Evolutionary conservation across 2,797 vertebrate species (phyloP), one percentile per base, ranked within the genome.

Genomic region (Rhinella marina): DNA sequence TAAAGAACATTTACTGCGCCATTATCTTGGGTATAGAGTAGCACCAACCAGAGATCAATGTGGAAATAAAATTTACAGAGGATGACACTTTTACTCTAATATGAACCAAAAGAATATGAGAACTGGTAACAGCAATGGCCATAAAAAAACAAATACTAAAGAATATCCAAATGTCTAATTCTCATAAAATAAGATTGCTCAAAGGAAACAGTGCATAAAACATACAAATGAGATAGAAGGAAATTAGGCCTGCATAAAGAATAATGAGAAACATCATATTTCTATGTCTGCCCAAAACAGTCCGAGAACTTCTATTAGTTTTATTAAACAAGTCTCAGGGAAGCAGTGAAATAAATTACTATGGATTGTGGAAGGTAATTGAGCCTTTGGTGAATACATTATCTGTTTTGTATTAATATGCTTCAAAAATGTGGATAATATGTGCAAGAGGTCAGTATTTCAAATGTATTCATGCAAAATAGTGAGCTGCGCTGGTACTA

Each of bases 21-120:
- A 81, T 91, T 88, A 90, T 56, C 29, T 86, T 87, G 90, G 90
- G 85, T 73, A 72, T 54, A 62, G 64, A 91, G 90, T 75, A 90
- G 75, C 88, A 73, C 88, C 85, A 5, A 84, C 81, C 91, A 87
- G 7, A 81, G 81, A 88, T 89, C 78, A 86, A 29, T 88, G 81
- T 88, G 86, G 23, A 57, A 70, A 70, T 86, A 61, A 86, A 89
- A 86, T 86, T 41, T 61, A 86, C 7, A 62, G 75, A 86, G 72
- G 84, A 82, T 79, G 77, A 89, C 32, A 62, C 14, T 52, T 70
- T 78, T 50, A 17, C 62, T 84, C 70, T 83, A 64, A 59, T 19
- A 3, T 41, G 21, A 79, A 82, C 70, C 70, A 82, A 50, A 83
- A 56, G 70, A 82, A 66, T 81, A 82, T 23, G 25, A 64, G 61